These are phyloP conservation scores for Erpornis zantholeuca DNA, from an alignment of 2,113 vertebrate species.

Conservation along the genomic window DNA sequence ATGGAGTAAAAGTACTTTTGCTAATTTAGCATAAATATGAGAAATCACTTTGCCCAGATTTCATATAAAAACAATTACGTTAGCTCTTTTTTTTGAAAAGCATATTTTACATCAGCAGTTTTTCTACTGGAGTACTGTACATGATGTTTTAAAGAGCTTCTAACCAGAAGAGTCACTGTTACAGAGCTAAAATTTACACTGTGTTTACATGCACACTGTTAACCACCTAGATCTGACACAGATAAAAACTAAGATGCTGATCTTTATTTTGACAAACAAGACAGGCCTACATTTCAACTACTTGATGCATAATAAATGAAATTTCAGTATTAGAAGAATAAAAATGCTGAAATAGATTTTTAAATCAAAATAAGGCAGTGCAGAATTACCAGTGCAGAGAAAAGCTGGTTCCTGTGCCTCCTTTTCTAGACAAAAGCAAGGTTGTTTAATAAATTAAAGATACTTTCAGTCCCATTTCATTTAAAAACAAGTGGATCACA, in stretches of 20 bases:
- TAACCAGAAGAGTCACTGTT: conserved; percentile 38
- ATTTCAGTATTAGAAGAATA: conserved; percentile 15
- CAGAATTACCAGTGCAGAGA: conserved; percentile 2
- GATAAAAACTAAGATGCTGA: conserved; percentile 49
- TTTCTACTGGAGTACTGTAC: conserved; percentile 61
- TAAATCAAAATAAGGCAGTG: conserved; percentile 32
- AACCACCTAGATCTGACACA: conserved; percentile 55
- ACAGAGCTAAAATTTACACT: conserved; percentile 50
- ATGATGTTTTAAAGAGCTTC: conserved; percentile 23
- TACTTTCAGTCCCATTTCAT: conserved; percentile 35
- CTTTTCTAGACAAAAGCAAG: conserved; percentile 13
- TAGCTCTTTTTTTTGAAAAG: conserved; percentile 8
- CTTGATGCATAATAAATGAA: conserved; percentile 39
- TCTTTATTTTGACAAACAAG: conserved; percentile 63
- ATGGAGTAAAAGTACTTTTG: conserved; percentile 41
- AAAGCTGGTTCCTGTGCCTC: conserved; percentile 12
- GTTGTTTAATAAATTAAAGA: neutral
- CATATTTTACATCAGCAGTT: neutral
- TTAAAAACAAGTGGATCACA: conserved; percentile 28
- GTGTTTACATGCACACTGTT: conserved; percentile 54
- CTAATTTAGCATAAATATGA: conserved; percentile 19
- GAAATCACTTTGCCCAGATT: conserved; percentile 7
- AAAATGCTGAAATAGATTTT: conserved; percentile 43
- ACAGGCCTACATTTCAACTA: conserved; percentile 50
- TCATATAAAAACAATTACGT: conserved; percentile 36